Evolutionary conservation across 2,113 vertebrate species (phyloP).

Genomic region (Monopterus albus): DNA sequence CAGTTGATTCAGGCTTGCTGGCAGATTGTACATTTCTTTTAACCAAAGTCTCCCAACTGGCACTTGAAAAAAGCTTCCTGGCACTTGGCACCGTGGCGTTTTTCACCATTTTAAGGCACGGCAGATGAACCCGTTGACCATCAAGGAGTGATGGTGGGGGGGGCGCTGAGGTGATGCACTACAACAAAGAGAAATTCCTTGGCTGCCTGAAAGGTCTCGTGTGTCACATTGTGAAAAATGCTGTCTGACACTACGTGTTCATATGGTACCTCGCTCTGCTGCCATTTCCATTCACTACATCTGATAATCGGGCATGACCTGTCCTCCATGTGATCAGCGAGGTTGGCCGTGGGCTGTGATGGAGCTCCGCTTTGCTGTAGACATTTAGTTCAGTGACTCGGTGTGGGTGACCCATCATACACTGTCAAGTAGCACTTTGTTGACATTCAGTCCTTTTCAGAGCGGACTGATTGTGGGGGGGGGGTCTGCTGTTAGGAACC

Average conservation of each 20-base stretch:
- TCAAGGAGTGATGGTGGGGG: not conserved
- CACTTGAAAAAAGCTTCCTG: constrained; percentile 36
- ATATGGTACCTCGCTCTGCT: constrained; percentile 26
- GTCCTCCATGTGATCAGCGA: constrained; percentile 39
- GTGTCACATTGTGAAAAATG: constrained; percentile 45
- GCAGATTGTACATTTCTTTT: not conserved
- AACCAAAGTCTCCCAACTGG: constrained; percentile 8
- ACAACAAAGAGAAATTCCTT: constrained; percentile 48
- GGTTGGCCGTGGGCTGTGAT: constrained; percentile 37
- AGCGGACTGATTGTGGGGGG: constrained; percentile 50
- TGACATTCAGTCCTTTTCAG: constrained; percentile 50
- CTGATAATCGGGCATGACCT: not conserved
- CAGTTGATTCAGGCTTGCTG: not conserved
- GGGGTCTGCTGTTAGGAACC: constrained; percentile 5
- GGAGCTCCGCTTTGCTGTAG: constrained; percentile 38
- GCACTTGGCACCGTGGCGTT: constrained; percentile 2
- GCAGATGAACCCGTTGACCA: constrained; percentile 49
- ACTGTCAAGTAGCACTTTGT: constrained; percentile 48
- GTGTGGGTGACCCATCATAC: constrained; percentile 37
- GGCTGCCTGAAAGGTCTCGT: constrained; percentile 26
- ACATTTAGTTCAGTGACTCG: constrained; percentile 57
- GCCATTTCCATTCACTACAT: constrained; percentile 25
- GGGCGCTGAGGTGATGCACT: constrained; percentile 8
- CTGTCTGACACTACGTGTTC: not conserved
- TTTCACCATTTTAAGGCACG: constrained; percentile 46